Conservation (phyloP, 2,113 vertebrate genomes). For the Micronycteris hirsuta region DNA sequence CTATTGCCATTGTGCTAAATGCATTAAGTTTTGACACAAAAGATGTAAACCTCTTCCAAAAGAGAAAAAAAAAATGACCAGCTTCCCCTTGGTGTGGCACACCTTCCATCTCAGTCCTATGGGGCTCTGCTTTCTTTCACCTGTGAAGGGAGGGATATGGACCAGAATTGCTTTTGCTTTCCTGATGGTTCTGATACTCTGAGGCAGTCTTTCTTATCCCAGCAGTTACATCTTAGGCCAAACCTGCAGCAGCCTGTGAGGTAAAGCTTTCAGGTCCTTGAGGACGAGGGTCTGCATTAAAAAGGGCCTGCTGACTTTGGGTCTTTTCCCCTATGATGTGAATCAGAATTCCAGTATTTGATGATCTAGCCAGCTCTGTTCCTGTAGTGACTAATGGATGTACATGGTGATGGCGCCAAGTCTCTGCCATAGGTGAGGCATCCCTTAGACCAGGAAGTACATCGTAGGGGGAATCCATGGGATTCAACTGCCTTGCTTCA, state of each 20-base stretch:
- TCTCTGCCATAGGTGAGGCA: neutral
- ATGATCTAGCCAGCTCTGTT: neutral
- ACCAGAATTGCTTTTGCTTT: neutral
- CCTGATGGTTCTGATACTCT: neutral
- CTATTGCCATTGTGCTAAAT: neutral
- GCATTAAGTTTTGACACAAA: neutral
- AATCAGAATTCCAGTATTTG: neutral
- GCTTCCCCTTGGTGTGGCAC: neutral
- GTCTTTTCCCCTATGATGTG: neutral
- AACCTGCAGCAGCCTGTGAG: neutral
- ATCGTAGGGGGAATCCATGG: neutral
- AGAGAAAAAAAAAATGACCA: neutral
- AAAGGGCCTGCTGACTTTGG: neutral
- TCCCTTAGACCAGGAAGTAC: neutral
- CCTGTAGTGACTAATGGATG: neutral
- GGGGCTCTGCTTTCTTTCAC: neutral
- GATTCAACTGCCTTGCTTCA: neutral
- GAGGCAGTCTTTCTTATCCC: neutral
- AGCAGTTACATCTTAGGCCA: neutral
- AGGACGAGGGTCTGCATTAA: neutral
- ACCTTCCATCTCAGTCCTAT: neutral
- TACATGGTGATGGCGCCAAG: neutral
- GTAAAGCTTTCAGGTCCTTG: neutral
- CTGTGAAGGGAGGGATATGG: neutral
- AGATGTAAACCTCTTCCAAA: neutral